Percentiles rank a stretch among this genome's conserved stretches.
Conservation (phyloP, 2,888 invertebrate species). For the Lithophane semibrunnea region DNA sequence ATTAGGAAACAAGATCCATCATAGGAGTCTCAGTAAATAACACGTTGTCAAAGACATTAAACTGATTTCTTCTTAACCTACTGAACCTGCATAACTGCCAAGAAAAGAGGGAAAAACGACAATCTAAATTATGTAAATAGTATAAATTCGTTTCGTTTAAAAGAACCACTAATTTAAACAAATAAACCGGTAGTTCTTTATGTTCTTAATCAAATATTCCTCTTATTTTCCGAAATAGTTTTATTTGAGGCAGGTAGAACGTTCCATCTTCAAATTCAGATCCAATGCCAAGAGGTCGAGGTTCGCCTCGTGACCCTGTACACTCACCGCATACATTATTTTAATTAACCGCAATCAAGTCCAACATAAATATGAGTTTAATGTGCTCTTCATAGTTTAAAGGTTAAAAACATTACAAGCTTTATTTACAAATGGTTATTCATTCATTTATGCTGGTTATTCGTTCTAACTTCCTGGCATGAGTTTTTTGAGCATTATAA, state of each 20-base stretch:
- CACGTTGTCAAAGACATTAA: not conserved
- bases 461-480: not conserved
- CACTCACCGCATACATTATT: slow-evolving; percentile 38
- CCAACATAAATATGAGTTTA: slow-evolving; percentile 29
- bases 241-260: not conserved
- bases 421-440: slow-evolving; percentile 17
- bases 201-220: not conserved
- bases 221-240: not conserved
- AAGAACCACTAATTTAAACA: not conserved
- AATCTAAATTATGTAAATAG: not conserved
- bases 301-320: slow-evolving; percentile 40
- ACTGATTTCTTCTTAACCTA: not conserved
- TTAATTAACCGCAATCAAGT: slow-evolving; percentile 55
- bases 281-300: slow-evolving; percentile 59
- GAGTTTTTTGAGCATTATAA: not conserved
- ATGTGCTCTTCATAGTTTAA: slow-evolving; percentile 32
- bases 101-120: not conserved
- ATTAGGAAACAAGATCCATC: not conserved
- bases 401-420: slow-evolving; percentile 41
- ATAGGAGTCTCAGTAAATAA: not conserved
- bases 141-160: not conserved
- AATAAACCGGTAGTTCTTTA: not conserved
- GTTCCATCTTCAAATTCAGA: slow-evolving; percentile 35
- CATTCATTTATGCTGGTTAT: slow-evolving; percentile 9
- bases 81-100: not conserved